Evolutionary conservation across 1,140 invertebrate species (phyloP).

Genomic region (Neodiprion fabricii): DNA sequence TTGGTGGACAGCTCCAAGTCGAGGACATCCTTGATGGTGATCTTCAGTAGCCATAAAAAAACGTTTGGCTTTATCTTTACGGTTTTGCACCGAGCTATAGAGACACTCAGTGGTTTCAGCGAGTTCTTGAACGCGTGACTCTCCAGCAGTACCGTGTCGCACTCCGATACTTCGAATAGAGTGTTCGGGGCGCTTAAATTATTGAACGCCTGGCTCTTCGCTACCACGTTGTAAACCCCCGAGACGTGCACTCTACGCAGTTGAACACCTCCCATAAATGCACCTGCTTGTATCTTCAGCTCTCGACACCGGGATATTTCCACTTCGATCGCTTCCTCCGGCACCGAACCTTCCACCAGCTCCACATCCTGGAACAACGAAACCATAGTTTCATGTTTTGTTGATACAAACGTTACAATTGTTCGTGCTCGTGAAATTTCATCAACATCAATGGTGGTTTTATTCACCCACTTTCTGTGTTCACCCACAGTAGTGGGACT

Average conservation of each 20-base stretch:
- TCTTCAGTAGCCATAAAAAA: conserved; percentile 69
- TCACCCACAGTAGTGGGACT: no score
- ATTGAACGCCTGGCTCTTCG: conserved; percentile 63
- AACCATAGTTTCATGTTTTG: conserved; percentile 40
- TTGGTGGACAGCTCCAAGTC: conserved; percentile 63
- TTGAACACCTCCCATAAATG: conserved; percentile 54
- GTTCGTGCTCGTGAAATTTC: no score
- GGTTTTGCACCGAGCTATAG: conserved; percentile 62
- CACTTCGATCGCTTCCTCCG: conserved; percentile 63
- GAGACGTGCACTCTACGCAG: conserved; percentile 60
- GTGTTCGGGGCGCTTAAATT: conserved; percentile 62
- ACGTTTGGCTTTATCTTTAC: conserved; percentile 68
- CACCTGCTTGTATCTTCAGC: conserved; percentile 63
- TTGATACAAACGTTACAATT: neutral
- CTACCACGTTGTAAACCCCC: conserved; percentile 58
- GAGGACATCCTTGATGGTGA: conserved; percentile 65
- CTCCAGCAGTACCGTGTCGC: conserved; percentile 62
- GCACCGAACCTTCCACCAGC: conserved; percentile 62
- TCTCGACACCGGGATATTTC: conserved; percentile 66
- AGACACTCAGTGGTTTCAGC: conserved; percentile 66
- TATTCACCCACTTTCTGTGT: no score
- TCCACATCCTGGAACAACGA: conserved; percentile 61
- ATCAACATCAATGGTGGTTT: no score
- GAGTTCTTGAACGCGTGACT: conserved; percentile 64
- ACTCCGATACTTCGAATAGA: conserved; percentile 62